Evolutionary conservation across 2,113 vertebrate species (phyloP).

Genomic region (Poeciliopsis occidentalis): DNA sequence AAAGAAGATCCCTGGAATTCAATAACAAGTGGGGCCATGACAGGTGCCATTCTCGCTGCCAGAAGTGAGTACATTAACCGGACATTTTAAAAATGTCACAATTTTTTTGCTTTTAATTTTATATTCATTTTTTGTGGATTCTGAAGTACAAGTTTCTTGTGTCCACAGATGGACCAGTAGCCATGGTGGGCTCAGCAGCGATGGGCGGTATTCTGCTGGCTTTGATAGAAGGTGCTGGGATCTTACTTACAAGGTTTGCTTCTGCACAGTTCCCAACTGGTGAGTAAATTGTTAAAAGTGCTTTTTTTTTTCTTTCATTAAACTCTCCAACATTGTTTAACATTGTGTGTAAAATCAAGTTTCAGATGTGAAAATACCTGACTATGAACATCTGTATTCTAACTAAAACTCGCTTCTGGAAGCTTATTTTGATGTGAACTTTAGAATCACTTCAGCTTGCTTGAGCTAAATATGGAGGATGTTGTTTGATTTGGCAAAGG

Average conservation of each 20-base stretch:
- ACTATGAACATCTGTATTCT: neutral
- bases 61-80: slow-evolving; percentile 86
- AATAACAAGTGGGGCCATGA: slow-evolving; percentile 95
- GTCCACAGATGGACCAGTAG: slow-evolving; percentile 88
- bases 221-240: slow-evolving; percentile 95
- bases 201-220: slow-evolving; percentile 96
- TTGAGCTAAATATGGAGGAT: neutral
- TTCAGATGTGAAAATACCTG: neutral
- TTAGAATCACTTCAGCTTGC: neutral
- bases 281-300: slow-evolving; percentile 67
- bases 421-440: neutral
- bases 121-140: neutral
- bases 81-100: too few relatives aligned
- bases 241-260: slow-evolving; percentile 92
- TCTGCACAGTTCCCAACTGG: slow-evolving; percentile 92
- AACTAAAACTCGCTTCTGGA: neutral
- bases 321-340: neutral
- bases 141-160: neutral
- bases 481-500: slow-evolving; percentile 8
- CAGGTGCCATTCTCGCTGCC: slow-evolving; percentile 93
- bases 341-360: neutral
- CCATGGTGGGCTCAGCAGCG: slow-evolving; percentile 94
- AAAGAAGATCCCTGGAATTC: slow-evolving; percentile 99
- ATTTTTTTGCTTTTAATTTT: neutral
- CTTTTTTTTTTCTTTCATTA: neutral